These are phyloP conservation scores for Rhynchotus rufescens DNA, from an alignment of 2,797 vertebrate genomes.

Conservation along the genomic window DNA sequence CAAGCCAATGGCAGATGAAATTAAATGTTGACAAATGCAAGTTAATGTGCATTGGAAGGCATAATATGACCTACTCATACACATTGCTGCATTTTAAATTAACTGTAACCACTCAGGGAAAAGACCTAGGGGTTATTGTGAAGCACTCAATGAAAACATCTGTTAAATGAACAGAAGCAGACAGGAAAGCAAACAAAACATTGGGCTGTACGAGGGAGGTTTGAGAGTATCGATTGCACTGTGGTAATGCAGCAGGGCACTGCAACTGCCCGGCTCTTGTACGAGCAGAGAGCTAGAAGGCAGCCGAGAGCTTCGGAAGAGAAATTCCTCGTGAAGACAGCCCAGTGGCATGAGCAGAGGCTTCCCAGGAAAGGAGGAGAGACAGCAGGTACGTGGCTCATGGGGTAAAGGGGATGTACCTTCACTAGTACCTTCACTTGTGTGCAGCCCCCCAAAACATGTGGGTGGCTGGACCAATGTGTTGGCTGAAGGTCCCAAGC, in stretches of 20 bases:
- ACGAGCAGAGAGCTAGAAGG: not conserved
- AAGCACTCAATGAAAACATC: conserved; percentile 59
- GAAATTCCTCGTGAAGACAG: accelerated
- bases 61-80: conserved; percentile 36
- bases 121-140: conserved; percentile 63
- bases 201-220: not conserved
- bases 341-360: not conserved
- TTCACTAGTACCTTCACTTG: too few relatives aligned
- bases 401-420: not conserved
- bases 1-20: conserved; percentile 45
- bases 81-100: conserved; percentile 60
- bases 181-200: conserved; percentile 51
- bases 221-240: not conserved
- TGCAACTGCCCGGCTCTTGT: accelerated
- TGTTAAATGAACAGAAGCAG: conserved; percentile 38
- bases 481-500: not conserved
- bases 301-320: accelerated
- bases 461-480: accelerated
- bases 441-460: not conserved
- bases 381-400: not conserved
- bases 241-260: not conserved
- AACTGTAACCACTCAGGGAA: conserved; percentile 54
- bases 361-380: accelerated
- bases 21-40: conserved; percentile 69
- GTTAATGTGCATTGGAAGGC: conserved; percentile 54